phyloP scores from a whole-genome alignment of 2,888 invertebrate genomes.

The Enoplolaimus lenunculus region DNA sequence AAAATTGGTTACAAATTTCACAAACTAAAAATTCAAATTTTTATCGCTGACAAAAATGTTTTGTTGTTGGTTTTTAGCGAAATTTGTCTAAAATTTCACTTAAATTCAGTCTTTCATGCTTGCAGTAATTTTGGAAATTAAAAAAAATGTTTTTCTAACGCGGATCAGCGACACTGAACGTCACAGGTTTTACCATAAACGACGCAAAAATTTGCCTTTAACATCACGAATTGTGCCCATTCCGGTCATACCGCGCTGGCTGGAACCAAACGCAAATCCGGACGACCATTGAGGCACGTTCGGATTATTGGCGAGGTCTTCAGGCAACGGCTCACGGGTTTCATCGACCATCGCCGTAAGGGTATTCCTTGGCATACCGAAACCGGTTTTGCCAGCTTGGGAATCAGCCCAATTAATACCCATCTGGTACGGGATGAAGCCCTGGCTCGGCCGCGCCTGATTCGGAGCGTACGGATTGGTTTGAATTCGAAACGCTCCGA shows the following conservation, averaged over 20 bases:
- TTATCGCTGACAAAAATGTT: no score
- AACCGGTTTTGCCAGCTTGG: conserved; percentile 48
- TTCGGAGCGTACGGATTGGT: conserved; percentile 1
- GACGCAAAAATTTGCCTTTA: conserved; percentile 34
- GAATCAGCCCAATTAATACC: conserved; percentile 48
- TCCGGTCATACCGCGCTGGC: conserved; percentile 38
- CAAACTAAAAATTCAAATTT: no score
- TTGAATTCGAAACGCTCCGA: conserved; percentile 16
- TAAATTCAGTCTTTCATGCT: no score
- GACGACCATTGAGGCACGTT: conserved; percentile 41
- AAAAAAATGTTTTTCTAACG: no score
- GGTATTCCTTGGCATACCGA: conserved; percentile 44
- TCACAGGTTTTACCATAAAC: conserved; percentile 32
- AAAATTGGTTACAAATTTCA: no score
- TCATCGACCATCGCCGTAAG: conserved; percentile 39
- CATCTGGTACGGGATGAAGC: conserved; percentile 47
- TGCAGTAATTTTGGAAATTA: no score
- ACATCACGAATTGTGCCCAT: conserved; percentile 41
- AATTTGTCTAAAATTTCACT: no score
- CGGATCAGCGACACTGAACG: no score
- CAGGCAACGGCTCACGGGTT: conserved; percentile 35
- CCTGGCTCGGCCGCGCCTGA: conserved; percentile 31
- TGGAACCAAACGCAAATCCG: conserved; percentile 35
- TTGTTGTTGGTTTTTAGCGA: no score
- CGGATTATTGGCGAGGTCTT: conserved; percentile 36